Evolutionary conservation across 2,888 invertebrate genomes (phyloP), one percentile per base, ranked within the genome.

Genomic region (Machimus rusticus): DNA sequence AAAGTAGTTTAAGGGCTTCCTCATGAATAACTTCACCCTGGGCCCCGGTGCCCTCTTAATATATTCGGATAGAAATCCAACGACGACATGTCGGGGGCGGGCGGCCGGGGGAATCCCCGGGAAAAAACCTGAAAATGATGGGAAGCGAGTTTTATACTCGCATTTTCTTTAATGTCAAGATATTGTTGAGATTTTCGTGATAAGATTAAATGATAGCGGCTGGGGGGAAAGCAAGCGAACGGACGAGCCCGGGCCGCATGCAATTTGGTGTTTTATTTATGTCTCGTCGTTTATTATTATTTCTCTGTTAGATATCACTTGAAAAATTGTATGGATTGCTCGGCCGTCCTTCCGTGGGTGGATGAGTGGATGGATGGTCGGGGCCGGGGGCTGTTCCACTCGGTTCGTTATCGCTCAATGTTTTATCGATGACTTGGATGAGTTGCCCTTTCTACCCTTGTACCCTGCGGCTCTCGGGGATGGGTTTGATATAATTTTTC

Each of bases 1-100:
- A 88, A 89, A 89, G 89, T 89, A 89, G 88, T 89, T 89, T 89
- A 89, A 89, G 88, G 89, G 81, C 82, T 88, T 82, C 88, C 88
- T 87, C 74, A 85, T 85, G 85, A 85, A 85, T 85, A 85, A 85
- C 85, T 84, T 66, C 37, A 66, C 39, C 82, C 82, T 66, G 57
- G 57, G 37, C 82, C 39, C 31, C 66, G 19, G 57, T 79, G 74
- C 74, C 51, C 43, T 85, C 74, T 74, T 85, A 85, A 85, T 85
- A 85, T 51, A 79, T 79, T 79, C 55, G 82, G 57, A 84, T 84
- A 66, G 82, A 84, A 66, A 84, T 84, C 66, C 82, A 66, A 57
- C 79, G 79, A 79, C 57, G 37, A 66, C 37, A 76, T 34, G 76
- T 34, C 34, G 16, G 19, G 76, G 19, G 76, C 6, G 12, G n/a